Evolutionary conservation across 53 echinoderm and acorn worm genomes (phyloP).

Genomic region (Holothuria leucospilota): DNA sequence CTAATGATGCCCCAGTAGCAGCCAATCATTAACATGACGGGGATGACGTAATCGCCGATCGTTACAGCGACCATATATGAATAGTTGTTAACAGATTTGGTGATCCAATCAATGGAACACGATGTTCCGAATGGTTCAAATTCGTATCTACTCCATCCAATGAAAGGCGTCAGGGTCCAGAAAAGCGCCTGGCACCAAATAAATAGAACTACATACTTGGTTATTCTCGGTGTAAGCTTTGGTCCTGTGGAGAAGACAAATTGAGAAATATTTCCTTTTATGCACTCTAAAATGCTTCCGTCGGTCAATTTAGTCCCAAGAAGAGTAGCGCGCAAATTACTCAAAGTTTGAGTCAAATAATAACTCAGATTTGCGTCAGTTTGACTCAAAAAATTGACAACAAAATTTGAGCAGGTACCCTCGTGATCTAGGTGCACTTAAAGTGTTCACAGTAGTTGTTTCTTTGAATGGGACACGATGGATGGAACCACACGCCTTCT

Average conservation of each 20-base stretch:
- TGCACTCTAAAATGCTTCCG: too few relatives aligned
- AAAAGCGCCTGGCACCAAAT: constrained; percentile 66
- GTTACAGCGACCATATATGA: constrained; percentile 54
- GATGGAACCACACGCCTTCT: too few relatives aligned
- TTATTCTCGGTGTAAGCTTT: constrained; percentile 59
- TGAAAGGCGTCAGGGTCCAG: constrained; percentile 73
- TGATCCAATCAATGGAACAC: constrained; percentile 74
- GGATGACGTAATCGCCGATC: constrained; percentile 51
- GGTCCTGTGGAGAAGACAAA: constrained; percentile 51
- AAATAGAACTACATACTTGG: constrained; percentile 23
- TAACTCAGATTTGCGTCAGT: too few relatives aligned
- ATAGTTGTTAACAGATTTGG: constrained; percentile 32
- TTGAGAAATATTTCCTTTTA: too few relatives aligned
- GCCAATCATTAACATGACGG: constrained; percentile 50
- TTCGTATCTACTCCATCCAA: constrained; percentile 78
- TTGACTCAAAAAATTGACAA: too few relatives aligned
- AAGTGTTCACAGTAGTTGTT: too few relatives aligned
- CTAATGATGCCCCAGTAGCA: constrained; percentile 63
- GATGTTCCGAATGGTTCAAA: constrained; percentile 78
- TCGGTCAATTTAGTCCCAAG: too few relatives aligned
- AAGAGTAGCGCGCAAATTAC: too few relatives aligned
- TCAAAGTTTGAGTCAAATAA: too few relatives aligned
- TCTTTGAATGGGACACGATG: too few relatives aligned
- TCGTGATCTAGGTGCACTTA: too few relatives aligned
- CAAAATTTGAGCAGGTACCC: too few relatives aligned